Percentiles rank a stretch among this genome's conserved stretches.
phyloP scores from a whole-genome alignment of 2,113 vertebrate genomes.

The Muntiacus muntjak region DNA sequence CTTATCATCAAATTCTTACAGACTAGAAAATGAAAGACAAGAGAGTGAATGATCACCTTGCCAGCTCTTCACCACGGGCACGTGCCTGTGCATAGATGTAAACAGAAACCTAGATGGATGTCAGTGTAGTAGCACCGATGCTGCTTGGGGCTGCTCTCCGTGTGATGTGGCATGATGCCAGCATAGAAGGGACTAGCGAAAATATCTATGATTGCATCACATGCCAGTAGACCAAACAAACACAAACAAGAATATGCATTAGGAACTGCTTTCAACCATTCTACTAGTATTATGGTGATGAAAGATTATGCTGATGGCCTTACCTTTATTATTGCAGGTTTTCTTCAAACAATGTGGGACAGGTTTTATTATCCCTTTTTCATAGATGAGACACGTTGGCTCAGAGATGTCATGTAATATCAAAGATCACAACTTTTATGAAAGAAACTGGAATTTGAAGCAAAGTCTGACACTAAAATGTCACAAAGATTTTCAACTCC shows the following conservation, averaged over 20 bases:
- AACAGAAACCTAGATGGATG: not conserved
- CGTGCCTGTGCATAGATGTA: rapidly evolving
- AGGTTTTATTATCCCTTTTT: not conserved
- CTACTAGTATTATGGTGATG: not conserved
- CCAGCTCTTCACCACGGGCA: not conserved
- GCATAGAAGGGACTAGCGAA: rapidly evolving
- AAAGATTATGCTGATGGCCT: not conserved
- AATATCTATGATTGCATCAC: not conserved
- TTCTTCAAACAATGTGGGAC: not conserved
- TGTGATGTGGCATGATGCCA: not conserved
- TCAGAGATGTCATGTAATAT: not conserved
- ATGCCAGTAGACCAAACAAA: not conserved
- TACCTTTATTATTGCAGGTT: not conserved
- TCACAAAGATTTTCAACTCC: not conserved
- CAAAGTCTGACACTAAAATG: not conserved
- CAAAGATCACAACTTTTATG: not conserved
- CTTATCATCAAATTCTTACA: not conserved
- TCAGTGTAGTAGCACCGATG: not conserved
- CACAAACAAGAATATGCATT: not conserved
- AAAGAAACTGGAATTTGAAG: not conserved
- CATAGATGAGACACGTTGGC: not conserved
- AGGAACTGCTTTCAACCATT: not conserved
- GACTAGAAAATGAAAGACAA: not conserved
- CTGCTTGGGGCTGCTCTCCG: not conserved
- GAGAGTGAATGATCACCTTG: not conserved